Percentiles rank a stretch among this genome's conserved stretches.
These are phyloP conservation scores for Delia radicum DNA, from an alignment of 1,140 invertebrate genomes.

Conservation along the genomic window DNA sequence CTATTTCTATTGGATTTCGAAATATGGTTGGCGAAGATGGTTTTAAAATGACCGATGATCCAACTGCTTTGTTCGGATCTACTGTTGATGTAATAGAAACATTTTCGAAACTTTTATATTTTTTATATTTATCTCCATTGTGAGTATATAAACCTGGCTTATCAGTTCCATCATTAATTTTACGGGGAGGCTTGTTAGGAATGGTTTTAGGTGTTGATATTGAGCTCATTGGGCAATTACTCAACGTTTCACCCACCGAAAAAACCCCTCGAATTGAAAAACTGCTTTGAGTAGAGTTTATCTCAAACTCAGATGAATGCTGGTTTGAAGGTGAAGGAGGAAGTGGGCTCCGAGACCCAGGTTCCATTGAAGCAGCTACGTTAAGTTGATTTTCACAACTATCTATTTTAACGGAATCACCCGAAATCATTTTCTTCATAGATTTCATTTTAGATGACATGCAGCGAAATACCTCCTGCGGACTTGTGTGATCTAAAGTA, in stretches of 20 bases:
- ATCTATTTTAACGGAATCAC: conserved; percentile 66
- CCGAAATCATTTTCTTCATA: conserved; percentile 76
- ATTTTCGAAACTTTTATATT: conserved; percentile 50
- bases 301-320: conserved; percentile 42
- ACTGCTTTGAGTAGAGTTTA: conserved; percentile 43
- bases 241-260: conserved; percentile 49
- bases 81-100: conserved; percentile 51
- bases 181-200: conserved; percentile 53
- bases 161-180: conserved; percentile 36
- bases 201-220: conserved; percentile 38
- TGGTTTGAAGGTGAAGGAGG: conserved; percentile 66
- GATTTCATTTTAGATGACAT: conserved; percentile 78
- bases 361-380: conserved; percentile 70
- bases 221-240: conserved; percentile 37
- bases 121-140: conserved; percentile 47
- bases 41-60: conserved; percentile 44
- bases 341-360: conserved; percentile 73
- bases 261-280: conserved; percentile 46
- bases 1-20: neutral
- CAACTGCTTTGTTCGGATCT: conserved; percentile 35
- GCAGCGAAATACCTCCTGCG: conserved; percentile 77
- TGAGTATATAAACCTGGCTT: conserved; percentile 21
- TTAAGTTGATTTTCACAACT: conserved; percentile 74
- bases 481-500: conserved; percentile 74
- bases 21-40: conserved; percentile 36